Conservation (phyloP, 2,888 invertebrate genomes). For the Rhagonycha lutea region DNA sequence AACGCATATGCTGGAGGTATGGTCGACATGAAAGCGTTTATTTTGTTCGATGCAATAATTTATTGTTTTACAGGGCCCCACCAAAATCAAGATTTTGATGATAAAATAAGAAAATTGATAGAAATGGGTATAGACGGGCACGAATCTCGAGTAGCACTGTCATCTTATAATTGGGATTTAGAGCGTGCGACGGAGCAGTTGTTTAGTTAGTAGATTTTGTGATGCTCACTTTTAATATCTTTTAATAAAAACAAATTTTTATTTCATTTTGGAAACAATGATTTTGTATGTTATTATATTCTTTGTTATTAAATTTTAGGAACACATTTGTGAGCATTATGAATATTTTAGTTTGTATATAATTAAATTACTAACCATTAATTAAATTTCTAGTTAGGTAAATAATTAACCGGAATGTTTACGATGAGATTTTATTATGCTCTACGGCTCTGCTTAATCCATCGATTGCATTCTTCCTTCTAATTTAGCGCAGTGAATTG, state of each 20-base stretch:
- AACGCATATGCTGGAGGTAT: conserved; percentile 87
- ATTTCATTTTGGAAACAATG: not conserved
- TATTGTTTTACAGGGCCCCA: conserved; percentile 63
- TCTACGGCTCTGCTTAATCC: not conserved
- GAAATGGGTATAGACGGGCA: conserved; percentile 96
- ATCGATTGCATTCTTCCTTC: not conserved
- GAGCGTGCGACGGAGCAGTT: conserved; percentile 89
- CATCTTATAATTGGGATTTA: conserved; percentile 91
- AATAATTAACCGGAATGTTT: not conserved
- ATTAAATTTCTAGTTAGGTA: not conserved
- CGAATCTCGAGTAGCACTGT: conserved; percentile 86
- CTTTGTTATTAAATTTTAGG: not conserved
- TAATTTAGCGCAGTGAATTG: not conserved
- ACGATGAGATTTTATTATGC: not conserved
- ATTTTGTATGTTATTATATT: not conserved
- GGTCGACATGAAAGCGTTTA: not conserved
- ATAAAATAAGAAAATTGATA: conserved; percentile 83
- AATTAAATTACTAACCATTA: not conserved
- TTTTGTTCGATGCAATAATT: not conserved
- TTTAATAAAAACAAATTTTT: not conserved
- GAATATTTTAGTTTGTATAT: conserved; percentile 3
- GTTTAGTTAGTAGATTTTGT: conserved; percentile 70
- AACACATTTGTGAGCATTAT: not conserved
- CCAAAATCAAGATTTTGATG: conserved; percentile 78
- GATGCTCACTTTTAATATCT: not conserved